A percentile compares a stretch with the other conserved stretches of the same genome.
phyloP scores from a whole-genome alignment of 1,140 invertebrate species.

The Drosophila azteca region DNA sequence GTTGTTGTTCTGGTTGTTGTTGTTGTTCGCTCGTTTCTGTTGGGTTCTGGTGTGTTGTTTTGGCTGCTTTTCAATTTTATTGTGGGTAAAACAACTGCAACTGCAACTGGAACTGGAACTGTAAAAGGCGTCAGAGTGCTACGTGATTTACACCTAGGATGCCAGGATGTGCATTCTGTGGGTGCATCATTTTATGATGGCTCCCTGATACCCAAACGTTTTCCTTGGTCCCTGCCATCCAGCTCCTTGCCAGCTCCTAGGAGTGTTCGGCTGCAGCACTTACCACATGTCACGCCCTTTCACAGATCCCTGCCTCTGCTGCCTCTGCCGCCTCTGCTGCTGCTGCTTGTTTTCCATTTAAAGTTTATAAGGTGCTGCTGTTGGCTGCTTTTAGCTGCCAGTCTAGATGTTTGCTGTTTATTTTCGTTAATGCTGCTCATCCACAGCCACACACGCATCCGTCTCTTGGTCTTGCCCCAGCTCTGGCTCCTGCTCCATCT shows the following conservation, averaged over 20 bases:
- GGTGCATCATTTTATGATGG: slow-evolving; percentile 75
- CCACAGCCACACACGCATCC: slow-evolving; percentile 30
- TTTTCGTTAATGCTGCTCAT: slow-evolving; percentile 65
- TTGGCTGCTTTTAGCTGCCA: slow-evolving; percentile 71
- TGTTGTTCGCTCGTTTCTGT: slow-evolving; percentile 33
- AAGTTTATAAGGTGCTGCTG: slow-evolving; percentile 75
- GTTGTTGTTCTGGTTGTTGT: slow-evolving; percentile 34
- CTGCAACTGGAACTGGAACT: slow-evolving; percentile 50
- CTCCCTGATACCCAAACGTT: slow-evolving; percentile 44
- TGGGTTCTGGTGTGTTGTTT: slow-evolving; percentile 42
- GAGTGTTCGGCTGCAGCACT: slow-evolving; percentile 37
- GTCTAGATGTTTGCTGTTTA: slow-evolving; percentile 73
- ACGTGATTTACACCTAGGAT: slow-evolving; percentile 75
- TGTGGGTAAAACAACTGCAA: slow-evolving; percentile 57
- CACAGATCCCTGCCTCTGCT: slow-evolving; percentile 3
- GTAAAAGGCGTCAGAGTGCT: slow-evolving; percentile 77
- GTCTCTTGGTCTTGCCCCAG: slow-evolving; percentile 3
- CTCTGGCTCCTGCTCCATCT: not conserved
- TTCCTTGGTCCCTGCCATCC: not conserved
- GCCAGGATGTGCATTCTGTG: slow-evolving; percentile 68
- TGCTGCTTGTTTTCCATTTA: slow-evolving; percentile 58
- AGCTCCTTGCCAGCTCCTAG: not conserved
- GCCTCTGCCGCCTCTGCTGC: slow-evolving; percentile 2
- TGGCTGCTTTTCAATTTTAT: slow-evolving; percentile 80
- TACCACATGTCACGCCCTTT: slow-evolving; percentile 52